Percentiles rank a stretch among this genome's conserved stretches.
Evolutionary conservation across 2,888 invertebrate genomes (phyloP).

Genomic region (Phyto melanocephala): DNA sequence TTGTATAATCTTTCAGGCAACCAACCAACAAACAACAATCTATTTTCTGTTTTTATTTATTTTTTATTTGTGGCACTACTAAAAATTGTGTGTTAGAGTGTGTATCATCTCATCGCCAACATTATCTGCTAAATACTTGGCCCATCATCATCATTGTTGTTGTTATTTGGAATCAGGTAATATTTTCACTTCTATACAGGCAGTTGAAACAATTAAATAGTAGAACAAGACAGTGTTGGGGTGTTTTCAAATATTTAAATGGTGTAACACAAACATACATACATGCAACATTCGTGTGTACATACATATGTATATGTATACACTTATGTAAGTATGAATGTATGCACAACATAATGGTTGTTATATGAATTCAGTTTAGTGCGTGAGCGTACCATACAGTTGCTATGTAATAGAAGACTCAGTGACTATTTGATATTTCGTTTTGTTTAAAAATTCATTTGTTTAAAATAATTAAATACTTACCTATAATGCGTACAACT

Average conservation of each 20-base stretch:
- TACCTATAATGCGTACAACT: conserved; percentile 13
- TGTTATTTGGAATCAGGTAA: conserved; percentile 19
- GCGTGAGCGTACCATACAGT: neutral
- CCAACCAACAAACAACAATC: conserved; percentile 42
- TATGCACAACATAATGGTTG: no score
- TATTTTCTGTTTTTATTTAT: neutral
- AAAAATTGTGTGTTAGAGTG: neutral
- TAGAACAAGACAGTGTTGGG: conserved; percentile 14
- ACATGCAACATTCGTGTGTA: neutral
- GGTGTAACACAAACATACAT: neutral
- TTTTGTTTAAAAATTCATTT: conserved; percentile 33
- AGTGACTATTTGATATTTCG: conserved; percentile 17
- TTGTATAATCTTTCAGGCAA: conserved; percentile 28
- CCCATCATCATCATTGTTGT: neutral
- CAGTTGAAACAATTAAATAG: neutral
- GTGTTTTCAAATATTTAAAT: conserved; percentile 18
- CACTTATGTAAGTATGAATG: neutral
- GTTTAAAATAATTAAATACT: conserved; percentile 32
- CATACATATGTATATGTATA: neutral
- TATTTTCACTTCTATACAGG: neutral
- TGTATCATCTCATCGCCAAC: conserved; percentile 14
- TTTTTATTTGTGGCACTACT: conserved; percentile 3
- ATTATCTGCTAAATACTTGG: neutral
- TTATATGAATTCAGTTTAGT: no score
- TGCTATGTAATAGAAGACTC: neutral